Conservation (phyloP, 1,140 invertebrate genomes). For the Trypoxylus dichotomus region DNA sequence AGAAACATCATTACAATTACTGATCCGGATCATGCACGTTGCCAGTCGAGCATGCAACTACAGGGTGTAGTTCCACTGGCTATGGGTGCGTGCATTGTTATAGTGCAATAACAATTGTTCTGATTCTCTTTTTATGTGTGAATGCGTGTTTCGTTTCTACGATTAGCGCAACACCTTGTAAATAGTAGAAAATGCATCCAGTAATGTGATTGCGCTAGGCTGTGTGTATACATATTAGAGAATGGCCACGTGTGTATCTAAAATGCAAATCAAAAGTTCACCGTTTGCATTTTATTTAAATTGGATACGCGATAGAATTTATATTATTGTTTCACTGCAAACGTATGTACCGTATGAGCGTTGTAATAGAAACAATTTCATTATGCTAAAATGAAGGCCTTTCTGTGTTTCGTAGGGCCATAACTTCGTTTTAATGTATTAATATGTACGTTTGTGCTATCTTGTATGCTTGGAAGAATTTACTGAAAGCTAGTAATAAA, state of each 20-base stretch:
- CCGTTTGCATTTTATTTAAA: background rate
- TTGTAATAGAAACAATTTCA: background rate
- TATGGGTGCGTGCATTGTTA: background rate
- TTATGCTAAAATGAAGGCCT: background rate
- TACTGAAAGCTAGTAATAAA: no score
- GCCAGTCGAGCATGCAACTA: background rate
- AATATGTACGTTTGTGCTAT: no score
- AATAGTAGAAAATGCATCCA: background rate
- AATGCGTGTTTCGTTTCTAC: background rate
- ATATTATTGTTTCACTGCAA: background rate
- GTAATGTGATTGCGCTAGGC: background rate
- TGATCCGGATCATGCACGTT: background rate
- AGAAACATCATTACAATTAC: background rate
- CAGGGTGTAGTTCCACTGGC: background rate
- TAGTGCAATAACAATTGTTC: background rate
- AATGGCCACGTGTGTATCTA: background rate
- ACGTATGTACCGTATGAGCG: background rate
- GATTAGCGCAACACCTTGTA: background rate
- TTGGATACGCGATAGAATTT: background rate
- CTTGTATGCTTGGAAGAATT: no score
- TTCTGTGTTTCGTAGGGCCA: background rate
- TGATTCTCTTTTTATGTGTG: background rate
- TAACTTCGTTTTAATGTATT: no score
- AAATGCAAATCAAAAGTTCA: constrained; percentile 6
- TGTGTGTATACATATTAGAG: background rate